Base-by-base conservation (phyloP, 1,140 invertebrate genomes). In the Drosophila watanabei region DNA sequence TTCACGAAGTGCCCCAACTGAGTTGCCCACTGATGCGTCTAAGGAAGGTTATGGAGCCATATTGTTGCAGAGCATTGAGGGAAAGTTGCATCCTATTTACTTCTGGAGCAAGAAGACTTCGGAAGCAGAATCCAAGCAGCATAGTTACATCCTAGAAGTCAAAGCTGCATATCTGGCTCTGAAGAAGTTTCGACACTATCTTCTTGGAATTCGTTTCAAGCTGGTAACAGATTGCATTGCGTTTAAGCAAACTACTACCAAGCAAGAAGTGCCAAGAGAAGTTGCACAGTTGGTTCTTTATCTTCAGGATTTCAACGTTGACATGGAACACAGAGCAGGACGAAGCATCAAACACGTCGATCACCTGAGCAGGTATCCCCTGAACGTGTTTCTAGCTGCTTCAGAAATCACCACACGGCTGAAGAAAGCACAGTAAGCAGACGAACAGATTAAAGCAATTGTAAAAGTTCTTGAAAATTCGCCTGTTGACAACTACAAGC, bases 171-270 rank as follows among this genome's bases (percentile, higher is more conserved):
- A n/a, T n/a, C n/a, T n/a, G 14, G 16, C 46, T 16, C 14, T 62
- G 3, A 62, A 49, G 11, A 62, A 51, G n/a, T 63, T 63, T 9
- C 20, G 35, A 3, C 24, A 14, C 30, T 43, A 43, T 43, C 39
- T 43, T n/a, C n/a, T n/a, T n/a, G n/a, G n/a, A n/a, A n/a, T n/a
- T n/a, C n/a, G n/a, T n/a, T n/a, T n/a, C n/a, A n/a, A n/a, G n/a
- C n/a, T n/a, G n/a, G n/a, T n/a, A n/a, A n/a, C n/a, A n/a, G n/a
- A n/a, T n/a, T n/a, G 39, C 2, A 43, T 32, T 18, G 39, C 57
- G 16, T 43, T 59, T 14, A 59, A 59, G 10, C 28, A 59, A 20
- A 59, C 41, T 13, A 45, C 57, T 14, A 37, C n/a, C 5, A 56
- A 37, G 20, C 32, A 37, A 37, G 33, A 56, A 20, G 11, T 56